Percentiles rank a stretch among this genome's conserved stretches.
phyloP scores from a whole-genome alignment of 1,140 invertebrate species.

The Eriocheir sinensis region DNA sequence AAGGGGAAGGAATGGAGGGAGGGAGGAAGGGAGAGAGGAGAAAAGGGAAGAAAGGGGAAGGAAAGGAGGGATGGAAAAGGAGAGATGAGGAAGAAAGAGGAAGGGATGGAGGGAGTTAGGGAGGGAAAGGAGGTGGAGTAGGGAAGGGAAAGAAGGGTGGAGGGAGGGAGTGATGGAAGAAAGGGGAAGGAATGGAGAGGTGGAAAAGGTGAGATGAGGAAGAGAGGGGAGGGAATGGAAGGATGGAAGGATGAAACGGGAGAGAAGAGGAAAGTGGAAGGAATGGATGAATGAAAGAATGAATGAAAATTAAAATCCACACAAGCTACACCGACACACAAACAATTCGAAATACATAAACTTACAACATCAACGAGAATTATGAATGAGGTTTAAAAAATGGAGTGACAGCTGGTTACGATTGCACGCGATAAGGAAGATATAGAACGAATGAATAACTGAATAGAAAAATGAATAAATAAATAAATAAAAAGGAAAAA shows the following conservation, averaged over 20 bases:
- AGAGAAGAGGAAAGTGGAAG: too few relatives aligned
- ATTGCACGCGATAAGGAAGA: neutral
- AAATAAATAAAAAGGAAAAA: neutral
- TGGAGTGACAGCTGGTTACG: too few relatives aligned
- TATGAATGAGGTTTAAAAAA: neutral
- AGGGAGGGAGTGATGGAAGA: neutral
- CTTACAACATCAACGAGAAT: neutral
- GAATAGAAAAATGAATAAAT: neutral
- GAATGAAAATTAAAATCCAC: too few relatives aligned
- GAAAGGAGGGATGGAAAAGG: neutral
- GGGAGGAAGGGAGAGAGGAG: neutral
- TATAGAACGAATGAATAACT: neutral
- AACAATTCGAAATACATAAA: neutral
- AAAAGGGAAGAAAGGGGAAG: neutral
- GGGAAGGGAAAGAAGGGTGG: neutral
- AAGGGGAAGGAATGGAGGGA: neutral
- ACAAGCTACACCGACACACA: too few relatives aligned
- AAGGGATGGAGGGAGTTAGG: neutral
- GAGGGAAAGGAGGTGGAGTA: neutral
- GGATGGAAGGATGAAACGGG: too few relatives aligned
- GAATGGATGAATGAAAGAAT: too few relatives aligned
- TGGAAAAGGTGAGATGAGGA: neutral
- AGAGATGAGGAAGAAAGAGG: neutral
- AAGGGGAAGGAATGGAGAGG: slow-evolving; percentile 1
- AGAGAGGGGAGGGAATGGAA: neutral